Base-by-base conservation (phyloP, 1,140 invertebrate species). In the Acromyrmex echinatior region DNA sequence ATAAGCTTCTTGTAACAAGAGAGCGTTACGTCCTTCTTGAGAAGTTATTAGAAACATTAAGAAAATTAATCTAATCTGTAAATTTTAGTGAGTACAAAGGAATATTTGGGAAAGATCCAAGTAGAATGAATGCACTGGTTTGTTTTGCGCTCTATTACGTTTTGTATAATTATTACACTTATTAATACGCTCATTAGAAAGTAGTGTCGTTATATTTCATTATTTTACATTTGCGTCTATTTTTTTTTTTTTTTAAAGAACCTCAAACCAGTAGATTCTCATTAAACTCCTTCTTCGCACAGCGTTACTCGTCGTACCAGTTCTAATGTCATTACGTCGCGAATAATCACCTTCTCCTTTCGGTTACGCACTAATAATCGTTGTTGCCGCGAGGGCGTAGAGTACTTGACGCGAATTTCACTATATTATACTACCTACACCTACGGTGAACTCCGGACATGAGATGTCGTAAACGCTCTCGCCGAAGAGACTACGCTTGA, bases 341-440 rank as follows among this genome's bases (percentile, higher is more conserved):
- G 77, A 31, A 21, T 35, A 79, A 53, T 79, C 62, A 35, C 63
- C 62, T 80, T 53, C 21, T 63, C 58, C 58, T 78, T 28, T 78
- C 39, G 21, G 76, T 80, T 51, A 80, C 62, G 63, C 77, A 35
- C 45, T 80, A 68, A 68, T 80, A 80, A 80, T 70, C n/a, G 45
- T 80, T 80, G 3, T 66, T 51, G 45, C 28, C 28, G 63, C 28
- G n/a, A 70, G 76, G 35, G 39, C 21, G 18, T 51, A 79, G 31
- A 60, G 9, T 39, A 39, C 35, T 31, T 16, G 35, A 7, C 28
- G 65, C 28, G 9, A 70, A 18, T 70, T 53, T 21, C 63, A 80
- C 45, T 78, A 7, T 62, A 18, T 73, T 63, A 35, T 35, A 65
- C 51, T 35, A 1, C 28, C 14, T 62, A 49, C 53, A 71, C 21